Conservation (phyloP, 1,140 invertebrate genomes). For the Camponotus floridanus region DNA sequence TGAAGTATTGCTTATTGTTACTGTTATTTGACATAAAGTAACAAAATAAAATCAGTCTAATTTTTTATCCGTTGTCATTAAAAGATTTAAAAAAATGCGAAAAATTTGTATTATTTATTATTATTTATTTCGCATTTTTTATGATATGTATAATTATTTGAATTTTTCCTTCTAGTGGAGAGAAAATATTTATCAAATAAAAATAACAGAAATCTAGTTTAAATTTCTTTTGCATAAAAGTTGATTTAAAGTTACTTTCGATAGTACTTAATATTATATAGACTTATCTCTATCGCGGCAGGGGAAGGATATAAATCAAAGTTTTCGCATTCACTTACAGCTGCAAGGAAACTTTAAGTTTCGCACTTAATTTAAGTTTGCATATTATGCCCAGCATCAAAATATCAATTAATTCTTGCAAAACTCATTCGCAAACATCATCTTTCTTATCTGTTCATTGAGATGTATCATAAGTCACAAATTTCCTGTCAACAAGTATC, state of each 20-base stretch:
- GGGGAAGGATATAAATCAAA: slow-evolving; percentile 54
- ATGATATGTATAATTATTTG: background rate
- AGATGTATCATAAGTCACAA: slow-evolving; percentile 33
- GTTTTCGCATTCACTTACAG: slow-evolving; percentile 53
- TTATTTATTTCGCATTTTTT: background rate
- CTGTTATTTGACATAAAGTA: too few species aligned
- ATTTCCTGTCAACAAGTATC: background rate
- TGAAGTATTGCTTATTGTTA: background rate
- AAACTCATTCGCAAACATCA: slow-evolving; percentile 50
- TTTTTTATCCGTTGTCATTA: background rate
- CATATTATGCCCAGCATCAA: slow-evolving; percentile 61
- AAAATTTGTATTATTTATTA: slow-evolving; percentile 1
- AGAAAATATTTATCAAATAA: slow-evolving; percentile 7
- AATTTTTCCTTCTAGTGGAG: background rate
- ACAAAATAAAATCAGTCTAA: background rate
- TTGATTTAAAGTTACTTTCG: slow-evolving; percentile 33
- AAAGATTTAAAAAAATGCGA: background rate
- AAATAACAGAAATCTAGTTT: slow-evolving; percentile 15
- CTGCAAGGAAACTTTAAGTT: slow-evolving; percentile 54
- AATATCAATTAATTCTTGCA: slow-evolving; percentile 61
- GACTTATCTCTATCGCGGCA: slow-evolving; percentile 36
- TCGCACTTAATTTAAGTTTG: slow-evolving; percentile 64
- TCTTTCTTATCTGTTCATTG: slow-evolving; percentile 60
- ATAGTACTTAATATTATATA: slow-evolving; percentile 55
- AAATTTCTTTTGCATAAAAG: slow-evolving; percentile 26